phyloP scores from a whole-genome alignment of 2,797 vertebrate genomes.

The Bradypus variegatus region DNA sequence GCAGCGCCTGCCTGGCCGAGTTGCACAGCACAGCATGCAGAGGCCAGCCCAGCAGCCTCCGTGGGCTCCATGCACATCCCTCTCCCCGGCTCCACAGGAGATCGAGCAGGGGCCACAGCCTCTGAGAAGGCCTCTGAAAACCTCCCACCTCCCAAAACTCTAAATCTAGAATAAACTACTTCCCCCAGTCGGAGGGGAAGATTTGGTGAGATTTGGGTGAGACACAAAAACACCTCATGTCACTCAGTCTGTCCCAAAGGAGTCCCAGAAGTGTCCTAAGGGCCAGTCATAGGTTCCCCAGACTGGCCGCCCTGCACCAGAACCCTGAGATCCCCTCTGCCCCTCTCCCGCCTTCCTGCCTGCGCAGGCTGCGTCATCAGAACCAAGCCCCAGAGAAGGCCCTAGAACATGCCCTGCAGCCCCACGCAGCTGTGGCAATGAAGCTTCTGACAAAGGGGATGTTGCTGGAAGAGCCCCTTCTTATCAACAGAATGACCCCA shows the following conservation, averaged over 20 bases:
- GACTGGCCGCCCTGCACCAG: not conserved
- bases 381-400: not conserved
- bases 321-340: not conserved
- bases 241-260: not conserved
- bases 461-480: not conserved
- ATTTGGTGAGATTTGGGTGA: not conserved
- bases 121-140: not conserved
- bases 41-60: too few relatives aligned
- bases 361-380: not conserved
- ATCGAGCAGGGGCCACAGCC: too few relatives aligned
- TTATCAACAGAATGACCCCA: not conserved
- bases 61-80: too few relatives aligned
- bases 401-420: not conserved
- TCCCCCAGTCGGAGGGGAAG: not conserved
- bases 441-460: not conserved
- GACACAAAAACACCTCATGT: not conserved
- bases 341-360: not conserved
- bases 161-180: not conserved
- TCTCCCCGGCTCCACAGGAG: too few relatives aligned
- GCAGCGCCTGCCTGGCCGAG: too few relatives aligned
- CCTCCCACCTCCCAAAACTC: not conserved
- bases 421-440: not conserved
- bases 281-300: not conserved
- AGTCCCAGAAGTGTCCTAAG: not conserved
- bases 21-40: too few relatives aligned